Percentiles rank a stretch among this genome's conserved stretches.
phyloP scores from a whole-genome alignment of 1,140 invertebrate species.

The Hyposmocoma kahamanoa region DNA sequence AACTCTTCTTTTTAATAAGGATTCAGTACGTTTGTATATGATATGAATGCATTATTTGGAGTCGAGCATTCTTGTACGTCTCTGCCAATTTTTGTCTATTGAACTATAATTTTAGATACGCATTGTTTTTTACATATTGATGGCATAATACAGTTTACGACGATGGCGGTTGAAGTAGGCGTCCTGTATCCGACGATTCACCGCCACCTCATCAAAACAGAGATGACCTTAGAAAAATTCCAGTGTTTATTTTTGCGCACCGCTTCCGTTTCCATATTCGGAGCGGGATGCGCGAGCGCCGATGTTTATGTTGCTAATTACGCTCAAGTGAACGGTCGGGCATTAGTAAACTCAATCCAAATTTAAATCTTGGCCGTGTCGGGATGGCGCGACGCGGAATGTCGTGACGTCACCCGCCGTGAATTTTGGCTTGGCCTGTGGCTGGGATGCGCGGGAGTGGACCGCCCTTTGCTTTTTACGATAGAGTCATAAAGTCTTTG shows the following conservation, averaged over 20 bases:
- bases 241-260: constrained; percentile 12
- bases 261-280: constrained; percentile 35
- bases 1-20: no score
- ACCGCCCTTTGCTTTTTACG: neutral
- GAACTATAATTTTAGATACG: no score
- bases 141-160: no score
- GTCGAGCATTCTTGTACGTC: no score
- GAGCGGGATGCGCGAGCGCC: constrained; percentile 11
- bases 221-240: neutral
- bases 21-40: no score
- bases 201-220: no score
- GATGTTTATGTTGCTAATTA: constrained; percentile 41
- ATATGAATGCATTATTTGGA: no score
- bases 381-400: constrained; percentile 38
- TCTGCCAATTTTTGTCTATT: no score
- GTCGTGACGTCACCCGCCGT: constrained; percentile 39
- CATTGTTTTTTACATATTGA: no score
- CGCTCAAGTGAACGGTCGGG: constrained; percentile 18
- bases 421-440: neutral
- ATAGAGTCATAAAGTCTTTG: no score
- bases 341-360: constrained; percentile 52
- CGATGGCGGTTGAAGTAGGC: no score
- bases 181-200: no score
- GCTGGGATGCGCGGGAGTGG: neutral
- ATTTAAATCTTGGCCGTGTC: constrained; percentile 52